Percentiles rank a stretch among this genome's conserved stretches.
Conservation (phyloP, 2,797 vertebrate genomes). For the Onychomys arenicola region DNA sequence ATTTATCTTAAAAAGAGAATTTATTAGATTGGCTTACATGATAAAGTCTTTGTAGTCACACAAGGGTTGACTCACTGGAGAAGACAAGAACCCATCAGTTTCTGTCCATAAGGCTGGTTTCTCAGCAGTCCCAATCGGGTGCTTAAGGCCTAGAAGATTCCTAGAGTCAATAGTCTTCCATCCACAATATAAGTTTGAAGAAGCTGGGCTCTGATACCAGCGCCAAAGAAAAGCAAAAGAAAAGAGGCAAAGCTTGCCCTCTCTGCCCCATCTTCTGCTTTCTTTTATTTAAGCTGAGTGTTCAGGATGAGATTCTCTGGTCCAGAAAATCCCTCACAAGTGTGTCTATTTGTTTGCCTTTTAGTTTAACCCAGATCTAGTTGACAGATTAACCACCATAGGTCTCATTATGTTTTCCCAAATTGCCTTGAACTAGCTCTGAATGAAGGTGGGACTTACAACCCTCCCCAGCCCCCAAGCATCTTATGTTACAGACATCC, state of each 20-base stretch:
- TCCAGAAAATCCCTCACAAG: not conserved
- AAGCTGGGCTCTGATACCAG: not conserved
- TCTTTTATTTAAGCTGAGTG: not conserved
- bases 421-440: not conserved
- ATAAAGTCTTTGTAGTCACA: not conserved
- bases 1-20: not conserved
- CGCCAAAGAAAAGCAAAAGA: not conserved
- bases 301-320: not conserved
- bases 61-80: no score
- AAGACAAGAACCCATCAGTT: not conserved
- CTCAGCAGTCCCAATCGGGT: not conserved
- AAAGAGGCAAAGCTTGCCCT: not conserved
- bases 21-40: not conserved
- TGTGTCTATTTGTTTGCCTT: not conserved
- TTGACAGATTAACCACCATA: not conserved
- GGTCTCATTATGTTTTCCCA: not conserved
- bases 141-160: not conserved
- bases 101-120: not conserved
- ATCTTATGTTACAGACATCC: no score
- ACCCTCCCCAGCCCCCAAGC: not conserved
- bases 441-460: not conserved
- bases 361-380: no score
- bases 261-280: not conserved
- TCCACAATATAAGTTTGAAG: not conserved
- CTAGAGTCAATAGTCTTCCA: not conserved